Base-by-base conservation (phyloP, 1,140 invertebrate genomes). In the Lucilia sericata region DNA sequence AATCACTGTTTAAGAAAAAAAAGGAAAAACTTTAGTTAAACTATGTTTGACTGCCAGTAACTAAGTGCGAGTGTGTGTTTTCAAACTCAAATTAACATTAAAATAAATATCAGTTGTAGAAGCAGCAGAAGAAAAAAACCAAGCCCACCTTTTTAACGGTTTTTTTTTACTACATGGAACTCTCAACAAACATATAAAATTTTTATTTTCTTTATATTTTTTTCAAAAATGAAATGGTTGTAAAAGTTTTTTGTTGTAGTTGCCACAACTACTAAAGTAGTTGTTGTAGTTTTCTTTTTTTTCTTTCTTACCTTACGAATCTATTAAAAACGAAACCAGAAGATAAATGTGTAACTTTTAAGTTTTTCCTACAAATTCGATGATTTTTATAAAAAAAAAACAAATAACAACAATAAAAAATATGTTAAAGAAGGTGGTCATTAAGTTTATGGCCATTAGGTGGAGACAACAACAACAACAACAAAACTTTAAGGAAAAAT, bases 101-200 rank as follows among this genome's bases (percentile, higher is more conserved):
- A 60, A 60, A 17, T n/a, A 60, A 60, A 1, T 17, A n/a, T 17
- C 55, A 60, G 55, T n/a, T n/a, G 25, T 30, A 30, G 25, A 30
- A 30, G 25, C 25, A 30, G 3, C 3, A 30, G 25, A 60, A 60
- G n/a, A 14, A 17, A 2, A 60, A 60, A 60, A 60, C 55, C 55
- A 60, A 60, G 55, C 55, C 55, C 55, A 60, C 55, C 55, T 60
- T 60, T 60, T 60, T 60, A 60, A 60, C 55, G 55, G 55, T 60
- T 60, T 60, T 60, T n/a, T 60, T 60, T n/a, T 60, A 17, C 17
- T 60, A 17, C 25, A n/a, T 60, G 13, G 3, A n/a, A 14, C 13
- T 42, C 25, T 7, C 5, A 42, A 42, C 42, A 42, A 7, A 42
- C 5, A 60, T 7, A 60, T 60, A 17, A 60, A 60, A 60, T 60